Percentiles rank a stretch among this genome's conserved stretches.
Conservation (phyloP, 2,797 vertebrate species). For the Sternotherus odoratus region DNA sequence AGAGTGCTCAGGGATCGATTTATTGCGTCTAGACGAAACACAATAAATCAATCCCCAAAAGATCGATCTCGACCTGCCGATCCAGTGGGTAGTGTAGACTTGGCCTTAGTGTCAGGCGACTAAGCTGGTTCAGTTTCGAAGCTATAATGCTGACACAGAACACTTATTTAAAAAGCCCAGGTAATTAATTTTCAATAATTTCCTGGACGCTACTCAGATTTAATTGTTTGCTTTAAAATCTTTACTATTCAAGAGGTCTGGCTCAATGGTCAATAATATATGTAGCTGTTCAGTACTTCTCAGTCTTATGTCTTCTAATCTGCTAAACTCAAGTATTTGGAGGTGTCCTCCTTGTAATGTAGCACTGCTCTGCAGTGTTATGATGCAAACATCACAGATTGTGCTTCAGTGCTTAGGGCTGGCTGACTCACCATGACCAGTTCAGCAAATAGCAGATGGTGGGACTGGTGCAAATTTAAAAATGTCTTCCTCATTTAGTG, state of each 20-base stretch:
- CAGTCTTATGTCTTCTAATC: neutral
- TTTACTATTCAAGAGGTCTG: neutral
- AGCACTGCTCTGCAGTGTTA: neutral
- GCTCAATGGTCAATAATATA: neutral
- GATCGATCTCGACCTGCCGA: too few species aligned
- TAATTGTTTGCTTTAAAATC: slow-evolving; percentile 19
- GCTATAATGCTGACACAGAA: neutral
- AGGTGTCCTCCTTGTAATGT: neutral
- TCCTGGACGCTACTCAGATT: neutral
- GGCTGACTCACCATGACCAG: neutral
- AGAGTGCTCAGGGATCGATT: too few species aligned
- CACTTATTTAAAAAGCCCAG: slow-evolving; percentile 22
- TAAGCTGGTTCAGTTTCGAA: neutral
- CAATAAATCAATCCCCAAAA: too few species aligned
- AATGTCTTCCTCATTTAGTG: neutral
- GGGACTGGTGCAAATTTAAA: neutral
- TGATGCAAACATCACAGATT: slow-evolving; percentile 16
- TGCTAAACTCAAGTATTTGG: neutral
- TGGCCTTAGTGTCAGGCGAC: neutral
- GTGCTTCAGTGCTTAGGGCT: neutral
- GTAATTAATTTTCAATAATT: slow-evolving; percentile 49
- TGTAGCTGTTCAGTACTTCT: neutral
- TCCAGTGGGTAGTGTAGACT: too few species aligned
- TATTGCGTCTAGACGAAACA: too few species aligned
- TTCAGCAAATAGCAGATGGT: neutral